Percentiles rank a stretch among this genome's conserved stretches.
These are phyloP conservation scores for Dryocosmus kuriphilus DNA, from an alignment of 2,888 invertebrate genomes.

Conservation along the genomic window DNA sequence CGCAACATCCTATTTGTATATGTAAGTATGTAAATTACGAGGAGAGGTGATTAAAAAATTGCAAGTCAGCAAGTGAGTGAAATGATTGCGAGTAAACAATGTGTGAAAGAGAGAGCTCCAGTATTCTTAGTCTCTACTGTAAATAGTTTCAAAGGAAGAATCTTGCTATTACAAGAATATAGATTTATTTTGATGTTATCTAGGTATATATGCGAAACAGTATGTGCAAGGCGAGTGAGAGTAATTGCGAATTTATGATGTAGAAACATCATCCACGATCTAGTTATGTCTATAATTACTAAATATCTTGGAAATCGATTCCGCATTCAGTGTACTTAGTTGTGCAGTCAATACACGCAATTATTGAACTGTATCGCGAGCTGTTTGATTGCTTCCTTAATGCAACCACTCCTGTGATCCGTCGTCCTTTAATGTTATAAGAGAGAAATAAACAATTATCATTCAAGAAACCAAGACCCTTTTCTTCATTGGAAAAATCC, in stretches of 20 bases:
- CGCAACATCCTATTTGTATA: conserved; percentile 35
- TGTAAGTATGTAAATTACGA: conserved; percentile 59
- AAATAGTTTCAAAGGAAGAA: conserved; percentile 66
- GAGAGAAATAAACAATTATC: conserved; percentile 19
- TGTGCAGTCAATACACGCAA: conserved; percentile 73
- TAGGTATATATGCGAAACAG: conserved; percentile 70
- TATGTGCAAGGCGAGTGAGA: conserved; percentile 54
- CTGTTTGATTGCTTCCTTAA: conserved; percentile 30
- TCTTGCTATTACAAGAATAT: conserved; percentile 72
- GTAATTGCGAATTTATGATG: conserved; percentile 54
- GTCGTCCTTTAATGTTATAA: conserved; percentile 33
- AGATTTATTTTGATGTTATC: conserved; percentile 78
- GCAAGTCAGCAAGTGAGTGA: conserved; percentile 34
- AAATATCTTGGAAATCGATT: conserved; percentile 70
- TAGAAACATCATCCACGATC: conserved; percentile 57
- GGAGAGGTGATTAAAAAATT: conserved; percentile 26
- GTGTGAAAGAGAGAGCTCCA: conserved; percentile 40
- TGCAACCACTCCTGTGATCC: conserved; percentile 44
- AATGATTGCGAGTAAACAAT: neutral
- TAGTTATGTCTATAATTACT: conserved; percentile 72
- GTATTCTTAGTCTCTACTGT: conserved; percentile 64
- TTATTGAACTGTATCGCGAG: conserved; percentile 67
- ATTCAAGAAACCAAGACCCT: conserved; percentile 14
- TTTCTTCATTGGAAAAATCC: conserved; percentile 1
- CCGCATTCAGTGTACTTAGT: conserved; percentile 76